These are phyloP conservation scores for Litoditis marina DNA, from an alignment of 2,888 invertebrate genomes.

Conservation along the genomic window DNA sequence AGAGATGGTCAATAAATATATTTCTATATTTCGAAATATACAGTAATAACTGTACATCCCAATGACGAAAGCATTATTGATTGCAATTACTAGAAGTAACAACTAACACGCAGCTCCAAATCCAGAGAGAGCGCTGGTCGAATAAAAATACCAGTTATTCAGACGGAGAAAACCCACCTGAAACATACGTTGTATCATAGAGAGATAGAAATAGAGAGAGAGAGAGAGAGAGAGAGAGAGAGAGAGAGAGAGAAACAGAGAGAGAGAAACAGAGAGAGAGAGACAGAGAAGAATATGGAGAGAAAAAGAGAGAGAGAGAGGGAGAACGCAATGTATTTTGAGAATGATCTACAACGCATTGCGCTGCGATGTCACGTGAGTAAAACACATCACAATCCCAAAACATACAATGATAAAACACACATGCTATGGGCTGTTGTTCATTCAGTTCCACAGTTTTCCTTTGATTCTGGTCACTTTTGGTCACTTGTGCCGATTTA, in stretches of 20 bases:
- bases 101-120: constrained; percentile 57
- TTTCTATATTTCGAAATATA: too few species aligned
- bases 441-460: not conserved
- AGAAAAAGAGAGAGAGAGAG: too few species aligned
- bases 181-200: too few species aligned
- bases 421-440: not conserved
- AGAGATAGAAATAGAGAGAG: not conserved
- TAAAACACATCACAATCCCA: not conserved
- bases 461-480: not conserved
- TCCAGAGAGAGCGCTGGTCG: constrained; percentile 43
- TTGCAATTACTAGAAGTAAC: not conserved
- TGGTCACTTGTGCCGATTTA: too few species aligned
- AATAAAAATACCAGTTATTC: constrained; percentile 39
- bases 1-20: too few species aligned
- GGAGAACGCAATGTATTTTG: too few species aligned
- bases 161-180: constrained; percentile 41
- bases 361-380: not conserved
- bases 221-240: not conserved
- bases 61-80: too few species aligned
- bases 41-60: too few species aligned
- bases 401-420: not conserved
- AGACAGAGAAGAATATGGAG: too few species aligned
- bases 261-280: too few species aligned
- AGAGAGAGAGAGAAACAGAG: not conserved
- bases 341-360: too few species aligned